These are phyloP conservation scores for Xiphorhynchus elegans DNA, from an alignment of 2,113 vertebrate genomes.

Conservation along the genomic window DNA sequence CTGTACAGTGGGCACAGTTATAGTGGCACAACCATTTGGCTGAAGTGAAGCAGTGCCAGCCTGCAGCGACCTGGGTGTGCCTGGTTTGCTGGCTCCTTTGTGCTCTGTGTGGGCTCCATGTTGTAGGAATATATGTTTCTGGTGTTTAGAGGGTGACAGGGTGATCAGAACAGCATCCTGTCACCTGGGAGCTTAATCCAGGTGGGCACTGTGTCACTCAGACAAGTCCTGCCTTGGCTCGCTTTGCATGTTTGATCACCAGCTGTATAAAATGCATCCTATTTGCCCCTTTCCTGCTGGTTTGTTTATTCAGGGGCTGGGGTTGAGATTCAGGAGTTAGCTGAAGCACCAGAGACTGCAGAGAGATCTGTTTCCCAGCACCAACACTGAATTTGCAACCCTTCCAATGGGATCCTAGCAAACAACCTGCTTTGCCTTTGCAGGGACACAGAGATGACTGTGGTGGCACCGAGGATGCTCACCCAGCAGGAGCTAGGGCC, in stretches of 20 bases:
- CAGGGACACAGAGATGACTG: fast-evolving
- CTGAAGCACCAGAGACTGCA: background rate
- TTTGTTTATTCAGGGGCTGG: background rate
- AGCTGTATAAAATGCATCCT: background rate
- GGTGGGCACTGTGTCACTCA: background rate
- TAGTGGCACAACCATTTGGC: background rate
- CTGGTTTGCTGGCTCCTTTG: background rate
- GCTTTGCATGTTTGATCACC: background rate
- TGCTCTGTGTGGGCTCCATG: fast-evolving
- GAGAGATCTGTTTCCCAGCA: background rate
- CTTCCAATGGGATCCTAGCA: background rate
- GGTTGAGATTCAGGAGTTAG: background rate
- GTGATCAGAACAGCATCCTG: background rate
- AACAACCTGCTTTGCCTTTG: background rate
- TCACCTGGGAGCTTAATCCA: background rate
- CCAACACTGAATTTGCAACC: background rate
- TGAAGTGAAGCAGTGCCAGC: background rate
- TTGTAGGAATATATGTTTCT: background rate
- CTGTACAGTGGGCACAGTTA: background rate
- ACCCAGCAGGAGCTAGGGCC: background rate
- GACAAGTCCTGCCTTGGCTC: background rate
- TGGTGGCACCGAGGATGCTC: background rate
- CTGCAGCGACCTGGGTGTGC: background rate
- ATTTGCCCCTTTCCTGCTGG: background rate
- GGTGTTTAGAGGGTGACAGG: background rate